Percentiles rank a stretch among this genome's conserved stretches.
Conservation (phyloP, 2,113 vertebrate genomes). For the Scolopax mira region DNA sequence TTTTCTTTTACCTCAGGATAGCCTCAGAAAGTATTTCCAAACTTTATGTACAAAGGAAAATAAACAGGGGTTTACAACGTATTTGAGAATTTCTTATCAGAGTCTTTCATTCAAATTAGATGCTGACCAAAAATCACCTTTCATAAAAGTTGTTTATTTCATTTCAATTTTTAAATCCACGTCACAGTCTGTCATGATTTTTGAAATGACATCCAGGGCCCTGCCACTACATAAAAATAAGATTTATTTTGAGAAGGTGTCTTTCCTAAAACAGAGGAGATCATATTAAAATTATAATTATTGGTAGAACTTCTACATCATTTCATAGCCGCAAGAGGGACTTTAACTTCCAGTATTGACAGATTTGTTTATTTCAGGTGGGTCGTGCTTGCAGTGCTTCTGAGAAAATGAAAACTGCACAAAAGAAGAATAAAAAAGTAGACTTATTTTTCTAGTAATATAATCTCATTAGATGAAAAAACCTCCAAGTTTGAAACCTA, state of each 20-base stretch:
- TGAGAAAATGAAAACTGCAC: neutral
- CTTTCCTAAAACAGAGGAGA: neutral
- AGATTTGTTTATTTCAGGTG: neutral
- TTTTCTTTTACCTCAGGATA: neutral
- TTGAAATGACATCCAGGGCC: neutral
- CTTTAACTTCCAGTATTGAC: neutral
- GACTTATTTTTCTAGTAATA: neutral
- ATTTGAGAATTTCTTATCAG: neutral
- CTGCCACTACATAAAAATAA: neutral
- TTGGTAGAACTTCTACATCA: neutral
- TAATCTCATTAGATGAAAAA: neutral
- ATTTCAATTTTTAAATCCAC: neutral
- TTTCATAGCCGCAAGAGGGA: neutral
- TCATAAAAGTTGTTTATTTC: neutral
- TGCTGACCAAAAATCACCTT: neutral
- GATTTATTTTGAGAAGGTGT: neutral
- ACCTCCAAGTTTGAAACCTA: neutral
- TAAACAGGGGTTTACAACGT: rapidly evolving
- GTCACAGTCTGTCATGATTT: neutral
- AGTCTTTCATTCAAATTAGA: neutral
- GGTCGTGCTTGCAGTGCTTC: neutral
- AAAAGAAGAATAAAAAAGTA: neutral
- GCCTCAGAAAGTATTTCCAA: neutral
- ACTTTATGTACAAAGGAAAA: neutral
- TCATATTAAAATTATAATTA: neutral